phyloP scores from a whole-genome alignment of 2,888 invertebrate genomes.

The Cyrtodaria siliqua region DNA sequence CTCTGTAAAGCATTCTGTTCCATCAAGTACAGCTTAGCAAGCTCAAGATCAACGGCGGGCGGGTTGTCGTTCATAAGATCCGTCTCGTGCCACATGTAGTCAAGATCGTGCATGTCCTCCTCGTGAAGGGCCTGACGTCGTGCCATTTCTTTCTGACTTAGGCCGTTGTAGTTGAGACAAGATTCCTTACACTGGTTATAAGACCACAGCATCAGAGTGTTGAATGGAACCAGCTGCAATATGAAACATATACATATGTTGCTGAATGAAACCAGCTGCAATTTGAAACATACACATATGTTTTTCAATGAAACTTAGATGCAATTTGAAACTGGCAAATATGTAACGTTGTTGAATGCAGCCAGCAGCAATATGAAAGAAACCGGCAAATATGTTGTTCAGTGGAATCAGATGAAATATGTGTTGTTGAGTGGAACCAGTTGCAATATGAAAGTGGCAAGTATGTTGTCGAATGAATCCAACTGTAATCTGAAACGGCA shows the following conservation, averaged over 20 bases:
- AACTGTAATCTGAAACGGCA: too few species aligned
- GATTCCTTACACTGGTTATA: constrained; percentile 24
- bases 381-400: too few species aligned
- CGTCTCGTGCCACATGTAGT: constrained; percentile 23
- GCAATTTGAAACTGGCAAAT: too few species aligned
- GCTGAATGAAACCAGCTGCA: too few species aligned
- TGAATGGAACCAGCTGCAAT: constrained; percentile 38
- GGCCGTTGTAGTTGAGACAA: constrained; percentile 35
- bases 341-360: too few species aligned
- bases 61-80: constrained; percentile 7
- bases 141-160: not conserved
- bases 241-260: not conserved
- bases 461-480: too few species aligned
- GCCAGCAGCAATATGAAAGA: too few species aligned
- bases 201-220: constrained; percentile 26
- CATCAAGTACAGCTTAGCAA: constrained; percentile 19
- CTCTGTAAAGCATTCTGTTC: constrained; percentile 7
- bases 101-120: constrained; percentile 18
- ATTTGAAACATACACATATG: too few species aligned
- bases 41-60: constrained; percentile 13
- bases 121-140: constrained; percentile 10
- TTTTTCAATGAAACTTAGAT: constrained; percentile 35
- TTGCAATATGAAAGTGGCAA: too few species aligned
- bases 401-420: too few species aligned
- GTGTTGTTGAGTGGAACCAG: too few species aligned